Percentiles rank a stretch among this genome's conserved stretches.
These are phyloP conservation scores for Brienomyrus longianalis DNA, from an alignment of 2,113 vertebrate genomes.

Conservation along the genomic window DNA sequence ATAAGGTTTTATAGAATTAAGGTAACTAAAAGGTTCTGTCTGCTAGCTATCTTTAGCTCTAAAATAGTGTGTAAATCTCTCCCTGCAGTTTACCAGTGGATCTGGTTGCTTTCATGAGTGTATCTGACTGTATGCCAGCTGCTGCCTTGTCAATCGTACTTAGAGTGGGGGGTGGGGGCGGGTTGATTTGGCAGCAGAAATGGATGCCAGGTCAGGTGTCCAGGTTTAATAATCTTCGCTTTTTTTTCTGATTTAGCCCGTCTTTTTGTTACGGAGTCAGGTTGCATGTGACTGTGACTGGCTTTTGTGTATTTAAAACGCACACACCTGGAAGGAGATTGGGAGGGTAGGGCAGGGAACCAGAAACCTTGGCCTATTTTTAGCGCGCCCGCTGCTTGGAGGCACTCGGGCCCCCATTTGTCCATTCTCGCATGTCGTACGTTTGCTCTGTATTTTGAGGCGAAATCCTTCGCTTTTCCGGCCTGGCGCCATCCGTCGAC, in stretches of 20 bases:
- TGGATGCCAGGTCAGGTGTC: neutral
- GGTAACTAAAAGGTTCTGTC: neutral
- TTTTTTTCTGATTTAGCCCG: neutral
- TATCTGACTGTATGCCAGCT: neutral
- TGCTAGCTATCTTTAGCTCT: neutral
- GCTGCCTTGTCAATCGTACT: neutral
- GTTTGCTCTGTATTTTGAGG: neutral
- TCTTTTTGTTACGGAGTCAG: neutral
- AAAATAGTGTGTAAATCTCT: neutral
- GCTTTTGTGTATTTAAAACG: neutral
- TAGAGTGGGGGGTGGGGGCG: neutral
- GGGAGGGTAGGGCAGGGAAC: neutral
- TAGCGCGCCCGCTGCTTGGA: neutral
- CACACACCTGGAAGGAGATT: neutral
- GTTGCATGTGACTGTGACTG: neutral
- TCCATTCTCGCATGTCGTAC: neutral
- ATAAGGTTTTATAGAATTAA: neutral
- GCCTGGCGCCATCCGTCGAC: neutral
- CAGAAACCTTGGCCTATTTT: conserved; percentile 2
- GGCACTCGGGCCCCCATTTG: neutral
- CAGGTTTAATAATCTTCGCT: neutral
- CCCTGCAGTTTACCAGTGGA: neutral
- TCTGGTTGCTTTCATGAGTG: conserved; percentile 8
- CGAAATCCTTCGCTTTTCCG: neutral
- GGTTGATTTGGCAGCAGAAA: neutral